Evolutionary conservation across 2,113 vertebrate species (phyloP), one percentile per base, ranked within the genome.

Genomic region (Uria lomvia): DNA sequence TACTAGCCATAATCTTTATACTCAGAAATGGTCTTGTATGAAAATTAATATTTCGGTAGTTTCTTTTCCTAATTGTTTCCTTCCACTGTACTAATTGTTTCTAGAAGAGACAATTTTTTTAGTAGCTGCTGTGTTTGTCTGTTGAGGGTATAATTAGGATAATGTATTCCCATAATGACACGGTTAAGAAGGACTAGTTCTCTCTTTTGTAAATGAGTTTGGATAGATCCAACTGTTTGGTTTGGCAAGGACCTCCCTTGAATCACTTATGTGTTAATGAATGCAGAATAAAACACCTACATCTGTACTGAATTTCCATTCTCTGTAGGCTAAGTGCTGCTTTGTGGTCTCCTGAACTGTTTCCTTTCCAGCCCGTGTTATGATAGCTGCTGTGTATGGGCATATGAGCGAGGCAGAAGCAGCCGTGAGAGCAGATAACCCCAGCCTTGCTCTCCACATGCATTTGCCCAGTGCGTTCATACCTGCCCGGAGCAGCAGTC

Each of bases 51-150:
- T 88, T 95, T 88, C 67, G 76, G 5, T 70, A 43, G 32, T 62
- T 78, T 77, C 60, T 65, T 47, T 77, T 67, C n/a, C 27, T 78
- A 90, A 89, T 93, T 74, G 68, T 63, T 97, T 93, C 87, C 90
- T 75, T 94, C 79, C 26, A 29, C 66, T 90, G 43, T 88, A 75
- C 16, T 75, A 67, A 75, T 38, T 7, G 0, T 71, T 80, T 86
- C 68, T 92, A 81, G 52, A 91, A 84, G 27, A 55, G 65, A 65
- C 56, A 68, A 14, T 10, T 59, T 81, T 81, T 94, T 86, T 74
- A 71, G 71, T 92, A 67, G 76, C 83, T 93, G 47, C 70, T 74
- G 18, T 81, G 43, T 95, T 84, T 80, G 52, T 78, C 49, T 73
- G 20, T 49, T 73, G 65, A 71, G 22, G 13, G 12, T 78, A 18